These are phyloP conservation scores for Poecilia wingei DNA, from an alignment of 2,797 vertebrate genomes.

Conservation along the genomic window DNA sequence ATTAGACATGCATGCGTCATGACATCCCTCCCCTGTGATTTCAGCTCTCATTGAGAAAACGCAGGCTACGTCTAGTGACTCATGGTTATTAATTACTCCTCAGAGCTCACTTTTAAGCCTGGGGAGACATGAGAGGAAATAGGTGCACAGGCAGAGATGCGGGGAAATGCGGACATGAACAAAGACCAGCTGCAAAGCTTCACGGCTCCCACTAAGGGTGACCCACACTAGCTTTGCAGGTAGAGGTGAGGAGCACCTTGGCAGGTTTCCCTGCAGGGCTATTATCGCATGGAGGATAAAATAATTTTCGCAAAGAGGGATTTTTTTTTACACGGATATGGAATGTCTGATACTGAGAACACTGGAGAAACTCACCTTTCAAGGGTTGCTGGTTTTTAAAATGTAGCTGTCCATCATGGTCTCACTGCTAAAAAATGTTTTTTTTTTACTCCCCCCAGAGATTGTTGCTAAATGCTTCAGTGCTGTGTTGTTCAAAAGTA, in stretches of 20 bases:
- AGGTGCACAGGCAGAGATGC: constrained; percentile 43
- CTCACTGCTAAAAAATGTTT: constrained; percentile 29
- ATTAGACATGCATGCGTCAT: constrained; percentile 61
- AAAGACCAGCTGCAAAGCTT: constrained; percentile 71
- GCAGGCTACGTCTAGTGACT: constrained; percentile 60
- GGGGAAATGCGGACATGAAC: constrained; percentile 67
- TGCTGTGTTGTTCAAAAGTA: background rate
- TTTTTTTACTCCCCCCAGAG: background rate
- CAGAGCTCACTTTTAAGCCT: constrained; percentile 66
- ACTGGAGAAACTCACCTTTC: constrained; percentile 35
- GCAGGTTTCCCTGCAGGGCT: constrained; percentile 76
- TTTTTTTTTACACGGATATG: constrained; percentile 55
- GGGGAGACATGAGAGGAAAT: constrained; percentile 41
- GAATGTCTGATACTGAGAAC: constrained; percentile 36
- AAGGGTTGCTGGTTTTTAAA: constrained; percentile 12
- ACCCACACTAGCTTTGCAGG: constrained; percentile 63
- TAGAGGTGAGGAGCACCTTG: constrained; percentile 77
- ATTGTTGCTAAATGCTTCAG: background rate
- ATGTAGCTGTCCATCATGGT: constrained; percentile 22
- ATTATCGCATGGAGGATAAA: constrained; percentile 73
- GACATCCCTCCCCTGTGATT: constrained; percentile 64
- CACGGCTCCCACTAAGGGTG: constrained; percentile 66
- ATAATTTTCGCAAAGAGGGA: constrained; percentile 72
- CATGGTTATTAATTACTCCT: constrained; percentile 77
- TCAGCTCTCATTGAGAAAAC: constrained; percentile 70